These are phyloP conservation scores for Vanessa cardui DNA, from an alignment of 2,888 invertebrate species.

Conservation along the genomic window DNA sequence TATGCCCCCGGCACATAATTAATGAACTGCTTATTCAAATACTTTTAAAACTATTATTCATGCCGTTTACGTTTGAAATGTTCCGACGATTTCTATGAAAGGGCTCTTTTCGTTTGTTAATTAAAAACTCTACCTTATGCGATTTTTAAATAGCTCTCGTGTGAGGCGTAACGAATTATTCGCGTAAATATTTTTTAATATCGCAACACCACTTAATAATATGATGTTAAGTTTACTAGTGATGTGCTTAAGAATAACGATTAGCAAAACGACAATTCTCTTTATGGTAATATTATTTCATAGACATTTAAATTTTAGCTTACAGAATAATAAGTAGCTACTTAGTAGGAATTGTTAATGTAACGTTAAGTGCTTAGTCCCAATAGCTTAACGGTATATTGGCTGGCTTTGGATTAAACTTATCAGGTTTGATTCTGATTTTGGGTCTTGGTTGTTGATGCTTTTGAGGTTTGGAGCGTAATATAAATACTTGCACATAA, in stretches of 20 bases:
- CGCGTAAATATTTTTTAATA: slow-evolving; percentile 38
- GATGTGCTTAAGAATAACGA: neutral
- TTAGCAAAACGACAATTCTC: neutral
- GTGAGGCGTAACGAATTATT: slow-evolving; percentile 43
- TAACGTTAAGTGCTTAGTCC: too few relatives aligned
- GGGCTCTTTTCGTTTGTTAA: slow-evolving; percentile 71
- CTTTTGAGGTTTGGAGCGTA: too few relatives aligned
- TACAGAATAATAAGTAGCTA: too few relatives aligned
- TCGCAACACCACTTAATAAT: slow-evolving; percentile 7
- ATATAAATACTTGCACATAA: too few relatives aligned
- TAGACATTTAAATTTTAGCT: too few relatives aligned
- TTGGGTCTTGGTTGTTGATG: too few relatives aligned
- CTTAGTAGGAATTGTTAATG: too few relatives aligned
- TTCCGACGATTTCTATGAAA: slow-evolving; percentile 77
- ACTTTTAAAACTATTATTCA: slow-evolving; percentile 83
- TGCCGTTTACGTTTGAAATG: slow-evolving; percentile 80
- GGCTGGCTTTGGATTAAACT: too few relatives aligned
- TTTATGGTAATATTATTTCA: too few relatives aligned
- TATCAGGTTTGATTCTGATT: too few relatives aligned
- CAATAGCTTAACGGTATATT: too few relatives aligned
- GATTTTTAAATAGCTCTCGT: slow-evolving; percentile 70
- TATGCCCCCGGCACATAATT: slow-evolving; percentile 75
- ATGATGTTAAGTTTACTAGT: neutral
- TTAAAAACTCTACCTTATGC: slow-evolving; percentile 71
- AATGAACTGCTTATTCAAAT: slow-evolving; percentile 83